phyloP scores from a whole-genome alignment of 2,888 invertebrate species.

The Sinodicranocentrus sp. region DNA sequence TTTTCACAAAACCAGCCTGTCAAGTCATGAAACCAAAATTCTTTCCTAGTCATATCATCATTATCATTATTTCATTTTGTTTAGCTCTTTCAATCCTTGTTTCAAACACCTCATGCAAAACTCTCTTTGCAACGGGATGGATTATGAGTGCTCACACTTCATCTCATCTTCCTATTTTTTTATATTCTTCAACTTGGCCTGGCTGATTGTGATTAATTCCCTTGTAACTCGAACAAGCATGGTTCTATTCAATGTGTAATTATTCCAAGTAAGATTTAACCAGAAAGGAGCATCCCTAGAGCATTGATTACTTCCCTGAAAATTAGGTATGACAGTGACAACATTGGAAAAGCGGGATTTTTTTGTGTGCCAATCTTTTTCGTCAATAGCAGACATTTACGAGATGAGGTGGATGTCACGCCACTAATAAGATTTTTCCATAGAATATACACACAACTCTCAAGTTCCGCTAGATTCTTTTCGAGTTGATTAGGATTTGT shows the following conservation, averaged over 20 bases:
- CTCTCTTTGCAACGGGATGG: no score
- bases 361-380: not conserved
- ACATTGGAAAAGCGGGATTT: not conserved
- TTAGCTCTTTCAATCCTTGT: not conserved
- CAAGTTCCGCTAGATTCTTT: conserved; percentile 45
- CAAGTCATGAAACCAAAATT: conserved; percentile 29
- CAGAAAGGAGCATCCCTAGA: no score
- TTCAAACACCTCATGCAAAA: not conserved
- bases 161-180: no score
- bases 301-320: conserved; percentile 18
- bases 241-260: no score
- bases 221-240: no score
- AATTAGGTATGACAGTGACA: not conserved
- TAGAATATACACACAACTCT: not conserved
- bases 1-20: conserved; percentile 15
- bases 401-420: conserved; percentile 16
- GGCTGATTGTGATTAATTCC: no score
- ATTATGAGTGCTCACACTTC: no score
- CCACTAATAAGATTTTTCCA: conserved; percentile 49
- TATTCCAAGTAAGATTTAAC: no score
- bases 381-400: not conserved
- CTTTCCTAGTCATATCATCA: conserved; percentile 26
- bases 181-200: no score
- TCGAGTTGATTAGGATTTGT: not conserved
- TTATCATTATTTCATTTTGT: not conserved